Conservation (phyloP, 2,113 vertebrate species). For the Phocoena sinus region DNA sequence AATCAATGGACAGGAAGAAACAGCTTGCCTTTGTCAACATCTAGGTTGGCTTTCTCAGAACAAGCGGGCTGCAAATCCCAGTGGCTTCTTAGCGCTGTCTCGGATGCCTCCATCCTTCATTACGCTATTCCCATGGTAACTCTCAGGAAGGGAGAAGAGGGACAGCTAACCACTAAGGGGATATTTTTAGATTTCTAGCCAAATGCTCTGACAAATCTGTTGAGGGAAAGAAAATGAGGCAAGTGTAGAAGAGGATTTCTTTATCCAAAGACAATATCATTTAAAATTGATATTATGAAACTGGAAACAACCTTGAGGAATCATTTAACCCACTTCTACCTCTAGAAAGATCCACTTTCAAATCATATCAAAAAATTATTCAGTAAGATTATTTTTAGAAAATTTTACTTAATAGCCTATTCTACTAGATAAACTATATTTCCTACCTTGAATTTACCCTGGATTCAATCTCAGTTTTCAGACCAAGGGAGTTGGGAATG, state of each 20-base stretch:
- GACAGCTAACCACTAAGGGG: background rate
- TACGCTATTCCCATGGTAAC: slow-evolving; percentile 66
- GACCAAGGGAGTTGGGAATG: background rate
- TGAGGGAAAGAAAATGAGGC: slow-evolving; percentile 19
- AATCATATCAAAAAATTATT: background rate
- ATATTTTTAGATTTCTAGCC: slow-evolving; percentile 62
- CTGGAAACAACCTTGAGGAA: background rate
- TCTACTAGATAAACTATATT: background rate
- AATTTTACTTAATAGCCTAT: background rate
- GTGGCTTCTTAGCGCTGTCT: background rate
- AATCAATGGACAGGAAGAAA: background rate
- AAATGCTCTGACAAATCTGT: slow-evolving; percentile 64
- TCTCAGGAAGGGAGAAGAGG: background rate
- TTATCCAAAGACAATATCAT: background rate
- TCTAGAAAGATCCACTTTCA: background rate
- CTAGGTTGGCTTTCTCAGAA: background rate
- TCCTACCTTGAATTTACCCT: background rate
- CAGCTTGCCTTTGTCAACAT: background rate
- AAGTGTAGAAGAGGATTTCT: background rate
- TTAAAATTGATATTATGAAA: slow-evolving; percentile 43
- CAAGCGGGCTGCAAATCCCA: background rate
- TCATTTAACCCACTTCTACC: background rate
- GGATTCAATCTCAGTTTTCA: background rate
- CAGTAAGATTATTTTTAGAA: background rate
- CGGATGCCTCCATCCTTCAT: background rate